Evolutionary conservation across 2,888 invertebrate genomes (phyloP).

Genomic region (Dugesia japonica): DNA sequence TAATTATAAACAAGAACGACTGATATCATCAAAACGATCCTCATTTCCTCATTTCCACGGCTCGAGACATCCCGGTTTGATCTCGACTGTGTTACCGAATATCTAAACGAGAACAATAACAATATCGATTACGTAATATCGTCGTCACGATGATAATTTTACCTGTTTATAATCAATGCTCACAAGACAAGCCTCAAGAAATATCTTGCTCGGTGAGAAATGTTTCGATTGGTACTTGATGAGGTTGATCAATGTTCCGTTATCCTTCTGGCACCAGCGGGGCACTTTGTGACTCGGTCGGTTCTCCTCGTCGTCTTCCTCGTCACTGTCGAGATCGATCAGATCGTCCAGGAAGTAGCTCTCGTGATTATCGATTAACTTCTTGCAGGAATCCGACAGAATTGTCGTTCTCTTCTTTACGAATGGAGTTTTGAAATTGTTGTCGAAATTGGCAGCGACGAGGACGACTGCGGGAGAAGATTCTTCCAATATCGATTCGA

Average conservation of each 20-base stretch:
- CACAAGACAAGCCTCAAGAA: neutral
- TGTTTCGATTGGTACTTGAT: neutral
- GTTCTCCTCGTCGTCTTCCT: neutral
- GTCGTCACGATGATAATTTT: no score
- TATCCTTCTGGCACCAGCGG: neutral
- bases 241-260: neutral
- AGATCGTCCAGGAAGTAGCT: neutral
- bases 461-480: no score
- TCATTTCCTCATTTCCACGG: no score
- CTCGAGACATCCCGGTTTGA: no score
- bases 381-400: neutral
- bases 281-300: neutral
- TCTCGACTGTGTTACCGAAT: no score
- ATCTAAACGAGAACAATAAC: no score
- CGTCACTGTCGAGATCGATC: neutral
- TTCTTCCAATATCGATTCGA: no score
- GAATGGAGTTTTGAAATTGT: slow-evolving; percentile 3
- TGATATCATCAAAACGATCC: no score
- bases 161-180: neutral
- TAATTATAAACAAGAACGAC: no score
- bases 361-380: neutral
- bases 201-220: neutral
- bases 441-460: no score
- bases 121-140: no score
- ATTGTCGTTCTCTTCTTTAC: neutral